A percentile compares a stretch with the other conserved stretches of the same genome.
phyloP scores from a whole-genome alignment of 2,113 vertebrate genomes.

The Aythya baeri region DNA sequence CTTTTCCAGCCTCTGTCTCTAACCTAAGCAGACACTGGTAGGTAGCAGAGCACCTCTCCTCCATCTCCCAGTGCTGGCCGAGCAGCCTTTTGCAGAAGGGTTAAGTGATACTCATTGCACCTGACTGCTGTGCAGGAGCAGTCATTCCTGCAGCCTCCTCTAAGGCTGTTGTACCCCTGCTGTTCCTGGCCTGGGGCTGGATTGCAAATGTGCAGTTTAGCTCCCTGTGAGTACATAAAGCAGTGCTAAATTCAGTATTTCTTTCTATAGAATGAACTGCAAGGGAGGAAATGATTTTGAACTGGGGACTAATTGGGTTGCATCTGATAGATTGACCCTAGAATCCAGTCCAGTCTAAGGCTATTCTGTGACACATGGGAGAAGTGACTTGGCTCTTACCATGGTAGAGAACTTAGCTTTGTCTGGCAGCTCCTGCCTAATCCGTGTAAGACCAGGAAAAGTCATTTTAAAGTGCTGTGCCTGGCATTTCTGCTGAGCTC shows the following conservation, averaged over 20 bases:
- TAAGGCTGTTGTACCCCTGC: background rate
- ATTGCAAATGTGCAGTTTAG: background rate
- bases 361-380: background rate
- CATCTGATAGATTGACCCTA: background rate
- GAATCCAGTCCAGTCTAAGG: background rate
- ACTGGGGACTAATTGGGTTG: background rate
- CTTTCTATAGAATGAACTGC: background rate
- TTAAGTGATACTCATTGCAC: background rate
- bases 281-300: background rate
- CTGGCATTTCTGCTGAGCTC: background rate
- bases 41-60: background rate
- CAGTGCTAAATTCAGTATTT: background rate
- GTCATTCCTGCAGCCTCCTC: background rate
- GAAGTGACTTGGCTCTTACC: fast-evolving
- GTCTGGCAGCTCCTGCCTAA: background rate
- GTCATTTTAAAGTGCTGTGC: background rate
- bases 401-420: background rate
- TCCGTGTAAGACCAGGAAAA: background rate
- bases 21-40: background rate
- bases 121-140: background rate
- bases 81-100: background rate
- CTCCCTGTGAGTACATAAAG: background rate
- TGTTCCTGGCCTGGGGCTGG: background rate
- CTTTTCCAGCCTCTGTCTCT: background rate
- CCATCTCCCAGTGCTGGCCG: background rate